These are phyloP conservation scores for Chrysodeixis includens DNA, from an alignment of 2,888 invertebrate genomes.

Conservation along the genomic window DNA sequence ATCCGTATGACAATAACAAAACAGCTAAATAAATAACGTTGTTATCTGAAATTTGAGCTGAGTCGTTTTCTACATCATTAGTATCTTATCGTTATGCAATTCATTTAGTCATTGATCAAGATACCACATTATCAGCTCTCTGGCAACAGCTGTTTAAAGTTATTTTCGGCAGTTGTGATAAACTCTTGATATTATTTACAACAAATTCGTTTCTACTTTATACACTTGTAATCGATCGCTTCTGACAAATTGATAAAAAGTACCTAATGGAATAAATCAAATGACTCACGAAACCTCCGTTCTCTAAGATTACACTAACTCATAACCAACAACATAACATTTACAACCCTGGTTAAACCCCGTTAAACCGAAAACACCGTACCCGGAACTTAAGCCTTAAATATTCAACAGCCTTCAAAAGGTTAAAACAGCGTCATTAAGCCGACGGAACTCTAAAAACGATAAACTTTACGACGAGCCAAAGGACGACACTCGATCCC, in stretches of 20 bases:
- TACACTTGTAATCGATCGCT: not conserved
- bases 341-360: slow-evolving; percentile 54
- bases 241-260: not conserved
- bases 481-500: slow-evolving; percentile 81
- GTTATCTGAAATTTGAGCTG: slow-evolving; percentile 5
- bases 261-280: not conserved
- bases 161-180: slow-evolving; percentile 10
- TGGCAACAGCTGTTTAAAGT: slow-evolving; percentile 15
- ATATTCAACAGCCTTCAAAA: slow-evolving; percentile 61
- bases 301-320: slow-evolving; percentile 41
- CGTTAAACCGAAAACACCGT: slow-evolving; percentile 55
- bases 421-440: slow-evolving; percentile 68
- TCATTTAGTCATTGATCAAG: slow-evolving; percentile 27
- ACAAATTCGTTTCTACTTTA: not conserved
- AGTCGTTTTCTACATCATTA: slow-evolving; percentile 21
- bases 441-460: slow-evolving; percentile 78
- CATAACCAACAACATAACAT: slow-evolving; percentile 53
- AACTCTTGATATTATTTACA: not conserved
- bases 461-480: slow-evolving; percentile 83
- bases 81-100: slow-evolving; percentile 46
- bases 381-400: slow-evolving; percentile 59
- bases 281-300: slow-evolving; percentile 23
- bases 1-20: slow-evolving; percentile 9
- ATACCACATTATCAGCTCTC: slow-evolving; percentile 27
- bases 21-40: slow-evolving; percentile 5